These are phyloP conservation scores for Drosophila melanocephala DNA, from an alignment of 2,888 invertebrate genomes.

Conservation along the genomic window DNA sequence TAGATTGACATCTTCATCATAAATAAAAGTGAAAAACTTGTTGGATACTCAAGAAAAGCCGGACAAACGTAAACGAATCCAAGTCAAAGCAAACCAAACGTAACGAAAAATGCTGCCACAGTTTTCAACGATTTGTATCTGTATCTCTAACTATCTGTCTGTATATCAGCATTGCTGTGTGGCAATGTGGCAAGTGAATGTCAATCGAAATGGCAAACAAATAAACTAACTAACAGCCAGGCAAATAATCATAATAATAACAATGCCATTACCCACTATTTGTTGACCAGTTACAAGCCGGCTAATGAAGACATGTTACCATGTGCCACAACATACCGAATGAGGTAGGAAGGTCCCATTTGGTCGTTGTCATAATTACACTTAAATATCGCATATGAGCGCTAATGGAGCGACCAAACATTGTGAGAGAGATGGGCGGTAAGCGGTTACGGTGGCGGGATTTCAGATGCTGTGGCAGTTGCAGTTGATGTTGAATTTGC, in stretches of 20 bases:
- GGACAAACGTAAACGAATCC: slow-evolving; percentile 37
- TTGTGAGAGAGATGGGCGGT: not conserved
- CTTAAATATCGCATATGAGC: slow-evolving; percentile 69
- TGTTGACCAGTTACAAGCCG: slow-evolving; percentile 32
- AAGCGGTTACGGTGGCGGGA: not conserved
- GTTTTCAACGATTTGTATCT: slow-evolving; percentile 57
- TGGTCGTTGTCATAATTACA: slow-evolving; percentile 65
- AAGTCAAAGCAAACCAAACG: slow-evolving; percentile 28
- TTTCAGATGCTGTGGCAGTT: not conserved
- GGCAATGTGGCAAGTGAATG: slow-evolving; percentile 75
- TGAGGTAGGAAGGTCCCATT: slow-evolving; percentile 7
- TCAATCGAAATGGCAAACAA: slow-evolving; percentile 79
- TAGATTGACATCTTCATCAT: slow-evolving; percentile 84
- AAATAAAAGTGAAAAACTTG: slow-evolving; percentile 82
- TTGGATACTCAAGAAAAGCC: slow-evolving; percentile 42
- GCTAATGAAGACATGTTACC: slow-evolving; percentile 66
- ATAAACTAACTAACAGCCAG: slow-evolving; percentile 47
- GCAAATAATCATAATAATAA: slow-evolving; percentile 72
- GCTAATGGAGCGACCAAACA: slow-evolving; percentile 74
- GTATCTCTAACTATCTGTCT: slow-evolving; percentile 11
- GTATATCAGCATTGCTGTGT: slow-evolving; percentile 34
- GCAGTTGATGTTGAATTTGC: not conserved
- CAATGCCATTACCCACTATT: slow-evolving; percentile 61
- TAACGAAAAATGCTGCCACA: slow-evolving; percentile 56
- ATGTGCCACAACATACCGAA: slow-evolving; percentile 13